Percentiles rank a stretch among this genome's conserved stretches.
Conservation (phyloP, 1,140 invertebrate species). For the Cyclina sinensis region DNA sequence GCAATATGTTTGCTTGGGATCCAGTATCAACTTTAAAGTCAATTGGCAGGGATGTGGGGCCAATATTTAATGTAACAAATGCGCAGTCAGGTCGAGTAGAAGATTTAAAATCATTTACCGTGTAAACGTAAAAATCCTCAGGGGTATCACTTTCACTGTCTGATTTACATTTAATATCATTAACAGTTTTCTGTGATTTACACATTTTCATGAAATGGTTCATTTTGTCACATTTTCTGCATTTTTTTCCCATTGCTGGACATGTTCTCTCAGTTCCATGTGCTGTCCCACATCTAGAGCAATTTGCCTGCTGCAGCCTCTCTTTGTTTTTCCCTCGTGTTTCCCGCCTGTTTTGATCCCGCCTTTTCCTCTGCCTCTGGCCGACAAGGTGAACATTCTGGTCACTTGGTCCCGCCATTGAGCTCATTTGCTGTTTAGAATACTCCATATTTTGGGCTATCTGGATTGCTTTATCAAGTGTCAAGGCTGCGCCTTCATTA, state of each 20-base stretch:
- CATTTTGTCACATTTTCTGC: not conserved
- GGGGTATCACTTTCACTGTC: not conserved
- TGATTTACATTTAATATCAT: not conserved
- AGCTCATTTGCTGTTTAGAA: slow-evolving; percentile 51
- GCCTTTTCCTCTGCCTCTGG: not conserved
- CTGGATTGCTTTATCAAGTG: slow-evolving; percentile 64
- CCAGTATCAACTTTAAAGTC: slow-evolving; percentile 39
- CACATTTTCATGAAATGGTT: slow-evolving; percentile 24
- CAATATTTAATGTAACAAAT: not conserved
- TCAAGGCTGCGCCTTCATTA: slow-evolving; percentile 41
- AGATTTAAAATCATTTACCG: slow-evolving; percentile 22
- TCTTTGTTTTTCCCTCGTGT: not conserved
- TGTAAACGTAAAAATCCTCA: slow-evolving; percentile 2
- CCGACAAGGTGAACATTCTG: not conserved
- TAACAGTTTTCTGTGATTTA: not conserved
- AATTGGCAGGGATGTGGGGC: not conserved
- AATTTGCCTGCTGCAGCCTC: not conserved
- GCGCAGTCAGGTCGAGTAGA: slow-evolving; percentile 12
- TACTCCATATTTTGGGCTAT: slow-evolving; percentile 68
- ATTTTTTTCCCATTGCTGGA: slow-evolving; percentile 9
- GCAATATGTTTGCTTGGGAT: not conserved
- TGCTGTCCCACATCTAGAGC: not conserved
- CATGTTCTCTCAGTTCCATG: not conserved
- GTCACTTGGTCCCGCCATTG: not conserved
- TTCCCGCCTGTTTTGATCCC: not conserved